Evolutionary conservation across 2,113 vertebrate species (phyloP).

Genomic region (Tringa solitaria): DNA sequence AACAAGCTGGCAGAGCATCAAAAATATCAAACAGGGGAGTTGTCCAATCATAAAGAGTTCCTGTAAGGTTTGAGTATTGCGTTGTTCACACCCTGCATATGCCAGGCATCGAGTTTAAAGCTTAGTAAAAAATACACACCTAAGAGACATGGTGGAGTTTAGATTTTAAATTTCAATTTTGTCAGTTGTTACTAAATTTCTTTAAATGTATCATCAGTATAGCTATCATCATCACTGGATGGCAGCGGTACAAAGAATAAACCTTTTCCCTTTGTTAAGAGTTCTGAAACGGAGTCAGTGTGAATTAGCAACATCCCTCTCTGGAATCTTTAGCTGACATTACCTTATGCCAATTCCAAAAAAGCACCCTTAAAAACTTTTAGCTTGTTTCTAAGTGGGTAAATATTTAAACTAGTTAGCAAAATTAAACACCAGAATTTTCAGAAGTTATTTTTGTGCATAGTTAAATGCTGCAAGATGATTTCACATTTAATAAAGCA

Average conservation of each 20-base stretch:
- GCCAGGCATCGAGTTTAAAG: constrained; percentile 64
- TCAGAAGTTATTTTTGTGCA: constrained; percentile 75
- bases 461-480: constrained; percentile 80
- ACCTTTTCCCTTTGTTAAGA: constrained; percentile 71
- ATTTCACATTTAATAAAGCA: constrained; percentile 80
- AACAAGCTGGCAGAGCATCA: constrained; percentile 41
- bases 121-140: constrained; percentile 59
- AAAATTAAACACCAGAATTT: constrained; percentile 77
- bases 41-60: constrained; percentile 56
- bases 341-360: constrained; percentile 51
- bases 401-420: constrained; percentile 78
- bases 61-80: constrained; percentile 40
- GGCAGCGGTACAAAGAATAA: constrained; percentile 20
- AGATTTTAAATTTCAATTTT: constrained; percentile 8
- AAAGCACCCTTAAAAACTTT: constrained; percentile 67
- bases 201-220: constrained; percentile 17
- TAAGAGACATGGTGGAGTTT: constrained; percentile 41
- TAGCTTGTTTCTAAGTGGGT: constrained; percentile 75
- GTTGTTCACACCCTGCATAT: constrained; percentile 44
- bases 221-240: neutral
- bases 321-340: constrained; percentile 37
- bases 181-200: constrained; percentile 54
- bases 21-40: constrained; percentile 48
- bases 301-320: constrained; percentile 63
- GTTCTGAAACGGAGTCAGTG: constrained; percentile 65